Base-by-base conservation (phyloP, 1,140 invertebrate genomes). In the Mamestra configurata region DNA sequence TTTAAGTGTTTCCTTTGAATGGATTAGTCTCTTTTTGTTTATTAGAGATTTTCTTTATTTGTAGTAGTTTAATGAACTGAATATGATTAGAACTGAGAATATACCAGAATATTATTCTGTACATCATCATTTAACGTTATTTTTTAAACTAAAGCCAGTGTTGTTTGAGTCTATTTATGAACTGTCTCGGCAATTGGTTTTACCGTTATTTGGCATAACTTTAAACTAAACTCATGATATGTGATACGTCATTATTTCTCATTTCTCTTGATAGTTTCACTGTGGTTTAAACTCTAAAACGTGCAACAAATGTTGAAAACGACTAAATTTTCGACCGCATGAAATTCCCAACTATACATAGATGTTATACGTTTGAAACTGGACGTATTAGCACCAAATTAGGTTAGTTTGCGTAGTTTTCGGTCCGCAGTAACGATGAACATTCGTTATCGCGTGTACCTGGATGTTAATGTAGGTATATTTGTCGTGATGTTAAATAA, bases 401-500 rank as follows among this genome's bases (percentile, higher is more conserved):
- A 66, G 61, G 31, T 43, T 66, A 40, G 61, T 66, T 66, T 43
- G 37, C 18, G 61, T 43, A 40, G 37, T 40, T 40, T 40, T 66
- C 22, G 31, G 7, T 66, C 15, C 31, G 57, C 27, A 27, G 57
- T 61, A 61, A 61, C 57, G 27, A 61, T 61, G 57, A 35, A 35
- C 57, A 61, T 61, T 61, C 31, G 31, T 61, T 37, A 61, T 61
- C 24, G 59, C 13, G 53, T 24, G 20, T 57, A 57, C 22, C 53
- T 57, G 18, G n/a, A 11, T 22, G 20, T 1, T n/a, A 27, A 15
- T 27, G 11, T 24, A 0, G 27, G 11, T 57, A 6, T 57, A 24
- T 24, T 27, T 15, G 53, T 57, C 7, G 1, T 55, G 10, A 13
- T 13, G 22, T 24, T 1, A 27, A 57, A 57, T 27, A 57, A 13